Evolutionary conservation across 2,888 invertebrate genomes (phyloP).

Genomic region (Bellardia bayeri): DNA sequence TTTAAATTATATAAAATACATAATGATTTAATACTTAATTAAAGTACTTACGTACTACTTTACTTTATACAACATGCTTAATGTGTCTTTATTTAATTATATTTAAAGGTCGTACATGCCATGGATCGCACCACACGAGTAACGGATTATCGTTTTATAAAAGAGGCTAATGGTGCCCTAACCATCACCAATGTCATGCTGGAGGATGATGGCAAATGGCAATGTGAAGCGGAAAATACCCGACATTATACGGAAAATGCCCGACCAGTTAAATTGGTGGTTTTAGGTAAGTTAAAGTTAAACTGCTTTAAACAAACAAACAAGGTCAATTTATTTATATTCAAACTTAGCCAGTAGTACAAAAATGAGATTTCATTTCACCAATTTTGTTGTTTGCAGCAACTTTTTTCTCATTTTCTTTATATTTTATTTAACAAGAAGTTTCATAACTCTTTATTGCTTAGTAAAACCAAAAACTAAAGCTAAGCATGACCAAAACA

Average conservation of each 20-base stretch:
- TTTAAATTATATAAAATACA: slow-evolving; percentile 31
- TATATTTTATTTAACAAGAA: slow-evolving; percentile 7
- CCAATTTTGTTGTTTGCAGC: slow-evolving; percentile 12
- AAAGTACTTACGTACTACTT: not conserved
- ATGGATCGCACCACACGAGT: slow-evolving; percentile 83
- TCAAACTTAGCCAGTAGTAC: not conserved
- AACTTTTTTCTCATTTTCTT: not conserved
- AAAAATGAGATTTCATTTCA: not conserved
- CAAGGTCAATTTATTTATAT: slow-evolving; percentile 16
- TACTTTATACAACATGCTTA: not conserved
- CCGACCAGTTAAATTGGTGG: slow-evolving; percentile 87
- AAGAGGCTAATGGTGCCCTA: slow-evolving; percentile 83
- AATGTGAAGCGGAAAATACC: slow-evolving; percentile 89
- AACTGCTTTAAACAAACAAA: not conserved
- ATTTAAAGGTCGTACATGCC: slow-evolving; percentile 82
- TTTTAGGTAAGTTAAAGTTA: slow-evolving; percentile 88
- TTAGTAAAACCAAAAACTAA: slow-evolving; percentile 21
- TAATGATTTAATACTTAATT: slow-evolving; percentile 57
- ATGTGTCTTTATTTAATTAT: slow-evolving; percentile 36
- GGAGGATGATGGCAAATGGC: slow-evolving; percentile 90
- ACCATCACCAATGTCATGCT: slow-evolving; percentile 85
- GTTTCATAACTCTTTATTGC: slow-evolving; percentile 56
- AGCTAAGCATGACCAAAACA: slow-evolving; percentile 48
- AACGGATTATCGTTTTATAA: slow-evolving; percentile 84
- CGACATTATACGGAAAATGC: slow-evolving; percentile 87